Conservation (phyloP, 1,140 invertebrate genomes). For the Gryon sp. region DNA sequence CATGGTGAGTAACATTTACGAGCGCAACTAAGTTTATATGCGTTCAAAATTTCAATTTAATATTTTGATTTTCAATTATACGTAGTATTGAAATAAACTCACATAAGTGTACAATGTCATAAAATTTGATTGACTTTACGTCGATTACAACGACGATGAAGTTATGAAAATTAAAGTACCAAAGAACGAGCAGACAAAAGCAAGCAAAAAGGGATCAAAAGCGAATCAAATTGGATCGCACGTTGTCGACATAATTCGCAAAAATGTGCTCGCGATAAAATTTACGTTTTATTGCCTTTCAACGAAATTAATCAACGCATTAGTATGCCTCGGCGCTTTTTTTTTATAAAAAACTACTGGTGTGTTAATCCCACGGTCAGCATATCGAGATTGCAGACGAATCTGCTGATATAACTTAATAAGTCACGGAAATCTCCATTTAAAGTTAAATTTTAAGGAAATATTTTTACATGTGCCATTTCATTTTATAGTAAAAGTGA, state of each 20-base stretch:
- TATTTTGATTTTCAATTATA: conserved; percentile 4
- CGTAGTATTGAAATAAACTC: background rate
- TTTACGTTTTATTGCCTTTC: background rate
- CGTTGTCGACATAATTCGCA: background rate
- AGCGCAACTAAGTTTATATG: background rate
- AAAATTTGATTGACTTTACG: background rate
- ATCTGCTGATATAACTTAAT: too few species aligned
- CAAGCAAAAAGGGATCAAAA: too few species aligned
- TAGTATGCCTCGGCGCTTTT: too few species aligned
- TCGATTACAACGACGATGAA: background rate
- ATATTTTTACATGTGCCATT: too few species aligned
- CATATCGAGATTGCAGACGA: background rate
- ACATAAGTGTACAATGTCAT: background rate
- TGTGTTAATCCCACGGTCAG: too few species aligned
- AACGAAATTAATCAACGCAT: background rate
- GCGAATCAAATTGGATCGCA: background rate
- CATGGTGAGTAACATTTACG: conserved; percentile 86
- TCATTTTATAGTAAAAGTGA: too few species aligned
- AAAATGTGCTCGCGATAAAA: background rate
- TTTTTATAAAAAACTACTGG: too few species aligned
- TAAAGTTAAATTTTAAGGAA: too few species aligned
- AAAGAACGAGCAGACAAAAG: too few species aligned
- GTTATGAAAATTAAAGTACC: background rate
- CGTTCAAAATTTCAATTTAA: background rate
- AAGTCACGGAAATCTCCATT: too few species aligned